Percentiles rank a stretch among this genome's conserved stretches.
Evolutionary conservation across 2,113 vertebrate genomes (phyloP).

Genomic region (Alouatta palliata): DNA sequence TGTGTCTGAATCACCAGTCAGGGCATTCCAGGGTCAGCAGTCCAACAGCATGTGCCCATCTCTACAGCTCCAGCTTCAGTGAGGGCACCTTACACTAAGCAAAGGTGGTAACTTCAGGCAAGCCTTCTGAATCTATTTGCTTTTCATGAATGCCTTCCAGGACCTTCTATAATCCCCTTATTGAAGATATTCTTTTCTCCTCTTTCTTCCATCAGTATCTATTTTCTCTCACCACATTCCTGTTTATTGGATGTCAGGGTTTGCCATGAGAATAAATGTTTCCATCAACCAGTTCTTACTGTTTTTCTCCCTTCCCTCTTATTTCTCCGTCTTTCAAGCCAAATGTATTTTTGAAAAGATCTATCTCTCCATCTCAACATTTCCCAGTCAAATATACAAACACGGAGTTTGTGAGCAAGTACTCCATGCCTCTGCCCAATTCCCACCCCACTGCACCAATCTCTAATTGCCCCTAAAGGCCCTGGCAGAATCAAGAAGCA

Average conservation of each 20-base stretch:
- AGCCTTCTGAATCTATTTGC: too few relatives aligned
- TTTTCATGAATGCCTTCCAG: not conserved
- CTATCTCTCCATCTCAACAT: not conserved
- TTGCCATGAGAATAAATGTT: not conserved
- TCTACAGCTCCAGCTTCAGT: not conserved
- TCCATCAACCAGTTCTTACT: not conserved
- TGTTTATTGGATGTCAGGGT: not conserved
- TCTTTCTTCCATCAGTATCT: not conserved
- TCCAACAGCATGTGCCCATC: rapidly evolving
- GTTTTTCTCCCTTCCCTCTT: not conserved
- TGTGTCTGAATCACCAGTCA: not conserved
- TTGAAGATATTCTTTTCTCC: not conserved
- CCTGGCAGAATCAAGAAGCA: not conserved
- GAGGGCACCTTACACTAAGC: rapidly evolving
- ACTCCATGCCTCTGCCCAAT: too few relatives aligned
- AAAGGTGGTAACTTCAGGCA: not conserved
- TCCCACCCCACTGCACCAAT: too few relatives aligned
- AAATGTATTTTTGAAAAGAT: not conserved
- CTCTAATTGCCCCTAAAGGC: not conserved
- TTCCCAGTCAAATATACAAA: not conserved
- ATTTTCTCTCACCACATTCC: not conserved
- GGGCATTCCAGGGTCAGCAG: not conserved
- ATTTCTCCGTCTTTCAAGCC: not conserved
- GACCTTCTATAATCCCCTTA: not conserved
- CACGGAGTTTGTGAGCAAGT: not conserved